Evolutionary conservation across 2,888 invertebrate species (phyloP), one percentile per base, ranked within the genome.

Genomic region (Hydroisotoma schaefferi): DNA sequence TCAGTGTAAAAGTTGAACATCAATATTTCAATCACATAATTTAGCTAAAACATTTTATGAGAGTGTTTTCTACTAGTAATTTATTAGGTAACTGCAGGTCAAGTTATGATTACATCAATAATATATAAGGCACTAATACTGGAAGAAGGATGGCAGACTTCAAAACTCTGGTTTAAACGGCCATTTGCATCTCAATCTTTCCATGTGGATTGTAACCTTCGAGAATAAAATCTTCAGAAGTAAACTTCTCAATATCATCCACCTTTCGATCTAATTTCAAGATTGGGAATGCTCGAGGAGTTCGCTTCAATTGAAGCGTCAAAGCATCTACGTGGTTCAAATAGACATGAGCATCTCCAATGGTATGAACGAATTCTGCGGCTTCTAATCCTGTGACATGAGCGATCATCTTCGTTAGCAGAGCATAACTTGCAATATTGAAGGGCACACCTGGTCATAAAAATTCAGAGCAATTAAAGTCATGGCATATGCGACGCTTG

Each of bases 331-430:
- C 79, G 75, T 99, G 98, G 76, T 93, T 95, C 10, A 84, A 77
- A 76, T 98, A 99, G 1, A 99, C 86, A 79, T 98, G 98, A 40
- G 93, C 88, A 78, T 99, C 98, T 12, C 98, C 98, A 69, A 94
- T 82, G 0, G 92, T 90, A 77, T 97, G 95, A 1, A 98, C 81
- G 75, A 99, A 94, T 68, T 97, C 95, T 33, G 91, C 94, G 51
- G 94, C 85, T 87, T 93, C 86, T 46, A 95, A 80, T 47, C 85
- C 86, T n/a, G 94, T 93, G 22, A 98, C 84, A 75, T 95, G 91
- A 25, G 98, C 97, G 69, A 98, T 87, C 94, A 99, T 95, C 74
- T 87, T 88, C 2, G 94, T 95, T 2, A 98, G 81, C 27, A 98
- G 77, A 1, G 97, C 84, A 78, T 98, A 99, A 73, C 95, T 95